These are phyloP conservation scores for Phyllotis vaccarum DNA, from an alignment of 2,797 vertebrate genomes.

Conservation along the genomic window DNA sequence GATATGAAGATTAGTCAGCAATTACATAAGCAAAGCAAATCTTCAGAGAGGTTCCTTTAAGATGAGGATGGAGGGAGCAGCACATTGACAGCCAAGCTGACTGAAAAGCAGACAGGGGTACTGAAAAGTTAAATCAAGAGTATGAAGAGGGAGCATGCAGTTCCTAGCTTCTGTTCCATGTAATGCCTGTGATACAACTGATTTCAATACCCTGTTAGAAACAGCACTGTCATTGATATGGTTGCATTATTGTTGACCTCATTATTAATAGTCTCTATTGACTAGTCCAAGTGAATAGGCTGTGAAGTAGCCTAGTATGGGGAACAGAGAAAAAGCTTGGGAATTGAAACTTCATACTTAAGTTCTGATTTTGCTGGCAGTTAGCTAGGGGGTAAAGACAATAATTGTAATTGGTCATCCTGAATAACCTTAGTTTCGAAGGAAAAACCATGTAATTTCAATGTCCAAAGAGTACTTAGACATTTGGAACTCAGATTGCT, in stretches of 20 bases:
- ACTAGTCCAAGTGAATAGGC: neutral
- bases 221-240: neutral
- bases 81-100: no score
- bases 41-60: neutral
- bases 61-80: no score
- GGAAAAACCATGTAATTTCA: neutral
- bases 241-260: neutral
- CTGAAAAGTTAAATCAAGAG: neutral
- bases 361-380: neutral
- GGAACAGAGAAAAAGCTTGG: neutral
- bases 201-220: neutral
- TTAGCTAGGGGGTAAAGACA: neutral
- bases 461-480: neutral
- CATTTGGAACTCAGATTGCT: neutral
- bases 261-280: neutral
- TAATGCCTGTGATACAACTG: neutral
- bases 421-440: neutral
- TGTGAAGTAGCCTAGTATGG: no score
- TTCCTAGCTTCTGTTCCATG: neutral
- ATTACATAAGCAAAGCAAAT: no score
- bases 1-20: neutral
- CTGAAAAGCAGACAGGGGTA: neutral
- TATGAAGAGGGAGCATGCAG: no score
- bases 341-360: neutral
- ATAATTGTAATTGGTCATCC: neutral